phyloP scores from a whole-genome alignment of 2,888 invertebrate species.

The Tricholauxania praeusta region DNA sequence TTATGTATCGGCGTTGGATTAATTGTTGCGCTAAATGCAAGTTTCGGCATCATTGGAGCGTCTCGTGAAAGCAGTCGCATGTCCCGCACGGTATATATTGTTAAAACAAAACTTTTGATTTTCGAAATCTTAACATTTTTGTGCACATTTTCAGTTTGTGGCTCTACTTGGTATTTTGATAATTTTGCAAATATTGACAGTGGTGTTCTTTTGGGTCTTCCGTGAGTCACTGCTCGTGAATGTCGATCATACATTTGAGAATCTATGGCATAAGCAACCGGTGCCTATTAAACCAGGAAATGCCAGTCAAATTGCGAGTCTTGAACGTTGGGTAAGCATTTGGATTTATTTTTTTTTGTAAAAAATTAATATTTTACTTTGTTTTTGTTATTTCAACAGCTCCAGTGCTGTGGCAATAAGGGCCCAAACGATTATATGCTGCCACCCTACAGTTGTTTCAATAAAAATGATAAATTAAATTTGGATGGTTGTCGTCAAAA shows the following conservation, averaged over 20 bases:
- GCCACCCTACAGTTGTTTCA: conserved; percentile 59
- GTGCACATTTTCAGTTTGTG: conserved; percentile 50
- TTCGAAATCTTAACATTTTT: background rate
- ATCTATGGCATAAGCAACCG: conserved; percentile 58
- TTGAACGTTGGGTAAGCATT: conserved; percentile 59
- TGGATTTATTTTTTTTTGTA: background rate
- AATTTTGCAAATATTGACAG: conserved; percentile 53
- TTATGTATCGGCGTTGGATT: conserved; percentile 54
- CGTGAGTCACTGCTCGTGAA: conserved; percentile 57
- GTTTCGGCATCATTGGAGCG: conserved; percentile 57
- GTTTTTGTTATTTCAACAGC: conserved; percentile 44
- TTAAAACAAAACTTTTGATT: background rate
- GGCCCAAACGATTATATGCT: conserved; percentile 57
- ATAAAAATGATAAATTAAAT: conserved; percentile 54
- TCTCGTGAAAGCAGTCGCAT: conserved; percentile 56
- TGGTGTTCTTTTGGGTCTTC: conserved; percentile 60
- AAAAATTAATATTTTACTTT: background rate
- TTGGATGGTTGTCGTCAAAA: conserved; percentile 61
- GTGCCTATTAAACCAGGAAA: conserved; percentile 61
- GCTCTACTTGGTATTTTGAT: conserved; percentile 53
- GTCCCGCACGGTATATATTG: conserved; percentile 53
- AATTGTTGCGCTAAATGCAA: conserved; percentile 49
- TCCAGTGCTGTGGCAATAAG: conserved; percentile 60
- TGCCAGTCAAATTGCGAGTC: conserved; percentile 56
- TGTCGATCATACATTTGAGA: conserved; percentile 58